Conservation (phyloP, 2,797 vertebrate genomes). For the Chanos chanos region DNA sequence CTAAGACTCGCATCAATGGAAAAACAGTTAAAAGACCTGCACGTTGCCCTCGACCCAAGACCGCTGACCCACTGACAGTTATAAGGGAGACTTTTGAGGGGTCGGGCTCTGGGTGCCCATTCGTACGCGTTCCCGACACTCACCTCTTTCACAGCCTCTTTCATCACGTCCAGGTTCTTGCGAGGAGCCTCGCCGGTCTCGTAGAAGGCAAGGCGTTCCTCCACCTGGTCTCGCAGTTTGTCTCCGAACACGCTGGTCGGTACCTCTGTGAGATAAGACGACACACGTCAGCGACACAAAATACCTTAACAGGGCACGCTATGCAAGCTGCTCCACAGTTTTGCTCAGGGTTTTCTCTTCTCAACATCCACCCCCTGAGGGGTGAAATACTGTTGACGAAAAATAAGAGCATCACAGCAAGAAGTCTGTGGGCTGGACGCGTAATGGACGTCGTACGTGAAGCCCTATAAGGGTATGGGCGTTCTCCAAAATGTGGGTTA, state of each 20-base stretch:
- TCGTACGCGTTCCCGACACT: conserved; percentile 36
- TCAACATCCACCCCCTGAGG: conserved; percentile 69
- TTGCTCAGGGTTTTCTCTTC: conserved; percentile 76
- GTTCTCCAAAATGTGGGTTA: too few species aligned
- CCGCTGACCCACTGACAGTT: too few species aligned
- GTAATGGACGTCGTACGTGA: too few species aligned
- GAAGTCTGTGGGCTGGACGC: too few species aligned
- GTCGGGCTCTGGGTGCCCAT: too few species aligned
- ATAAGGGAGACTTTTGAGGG: too few species aligned
- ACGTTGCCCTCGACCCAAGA: too few species aligned
- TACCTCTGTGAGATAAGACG: conserved; percentile 68
- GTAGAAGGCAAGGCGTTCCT: conserved; percentile 90
- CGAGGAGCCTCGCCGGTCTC: conserved; percentile 88
- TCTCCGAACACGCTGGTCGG: conserved; percentile 89
- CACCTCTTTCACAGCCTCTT: conserved; percentile 87
- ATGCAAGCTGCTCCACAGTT: conserved; percentile 17
- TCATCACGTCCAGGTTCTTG: conserved; percentile 95
- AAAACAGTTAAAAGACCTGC: too few species aligned
- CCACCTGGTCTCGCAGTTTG: conserved; percentile 89
- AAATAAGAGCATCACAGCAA: conserved; percentile 90
- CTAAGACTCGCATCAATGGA: too few species aligned
- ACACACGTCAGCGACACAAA: fast-evolving
- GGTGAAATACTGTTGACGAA: conserved; percentile 97
- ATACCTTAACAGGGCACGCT: fast-evolving
- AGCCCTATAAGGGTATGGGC: too few species aligned